Evolutionary conservation across 1,140 invertebrate genomes (phyloP).

Genomic region (Neomicropteryx cornuta): DNA sequence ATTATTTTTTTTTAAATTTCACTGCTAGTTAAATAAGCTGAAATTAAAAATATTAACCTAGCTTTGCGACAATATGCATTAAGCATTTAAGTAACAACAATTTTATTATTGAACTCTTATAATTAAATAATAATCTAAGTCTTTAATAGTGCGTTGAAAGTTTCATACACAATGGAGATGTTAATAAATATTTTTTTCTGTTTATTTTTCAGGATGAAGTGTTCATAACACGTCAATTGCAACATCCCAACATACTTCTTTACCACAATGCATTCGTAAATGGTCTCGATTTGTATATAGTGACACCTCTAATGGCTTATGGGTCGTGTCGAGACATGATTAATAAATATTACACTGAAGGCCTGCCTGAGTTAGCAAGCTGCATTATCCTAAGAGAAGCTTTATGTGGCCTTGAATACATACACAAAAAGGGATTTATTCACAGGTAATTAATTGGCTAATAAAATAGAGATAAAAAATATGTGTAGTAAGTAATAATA

Average conservation of each 20-base stretch:
- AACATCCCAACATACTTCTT: conserved; percentile 65
- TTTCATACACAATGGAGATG: too few species aligned
- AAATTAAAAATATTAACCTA: too few species aligned
- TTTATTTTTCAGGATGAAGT: conserved; percentile 58
- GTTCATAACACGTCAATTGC: conserved; percentile 58
- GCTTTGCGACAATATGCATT: too few species aligned
- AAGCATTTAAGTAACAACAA: too few species aligned
- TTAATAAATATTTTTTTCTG: conserved; percentile 3
- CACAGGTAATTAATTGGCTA: conserved; percentile 55
- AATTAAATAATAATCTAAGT: too few species aligned
- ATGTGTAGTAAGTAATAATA: too few species aligned
- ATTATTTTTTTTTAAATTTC: too few species aligned
- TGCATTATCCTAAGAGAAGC: conserved; percentile 70
- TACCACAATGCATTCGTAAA: conserved; percentile 64
- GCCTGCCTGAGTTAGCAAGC: conserved; percentile 69
- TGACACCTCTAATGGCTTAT: conserved; percentile 69
- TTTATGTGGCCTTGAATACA: conserved; percentile 67
- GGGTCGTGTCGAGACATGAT: conserved; percentile 73
- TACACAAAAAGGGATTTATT: conserved; percentile 75
- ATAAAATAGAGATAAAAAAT: too few species aligned
- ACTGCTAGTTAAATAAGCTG: too few species aligned
- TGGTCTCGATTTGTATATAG: conserved; percentile 61
- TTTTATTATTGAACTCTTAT: too few species aligned
- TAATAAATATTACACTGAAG: conserved; percentile 61
- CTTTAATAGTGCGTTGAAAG: too few species aligned